phyloP scores from a whole-genome alignment of 2,113 vertebrate genomes.

The Onychostruthus taczanowskii region DNA sequence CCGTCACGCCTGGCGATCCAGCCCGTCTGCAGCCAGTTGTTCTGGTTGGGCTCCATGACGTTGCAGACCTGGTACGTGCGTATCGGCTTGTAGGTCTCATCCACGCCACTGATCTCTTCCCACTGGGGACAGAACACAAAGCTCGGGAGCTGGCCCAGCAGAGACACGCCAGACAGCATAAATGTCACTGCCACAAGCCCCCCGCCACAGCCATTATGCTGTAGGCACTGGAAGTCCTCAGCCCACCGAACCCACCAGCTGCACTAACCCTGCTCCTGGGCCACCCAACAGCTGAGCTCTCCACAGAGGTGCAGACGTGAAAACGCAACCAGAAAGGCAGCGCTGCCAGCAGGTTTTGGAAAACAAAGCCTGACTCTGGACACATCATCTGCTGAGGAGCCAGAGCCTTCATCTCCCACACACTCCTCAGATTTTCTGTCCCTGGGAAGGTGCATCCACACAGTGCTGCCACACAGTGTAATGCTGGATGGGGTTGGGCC shows the following conservation, averaged over 20 bases:
- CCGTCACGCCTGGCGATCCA: slow-evolving; percentile 87
- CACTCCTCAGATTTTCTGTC: accelerated
- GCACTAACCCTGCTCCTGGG: neutral
- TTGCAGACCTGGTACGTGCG: slow-evolving; percentile 97
- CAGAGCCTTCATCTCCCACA: neutral
- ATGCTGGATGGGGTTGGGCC: neutral
- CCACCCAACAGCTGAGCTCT: neutral
- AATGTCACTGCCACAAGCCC: neutral
- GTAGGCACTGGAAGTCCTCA: neutral
- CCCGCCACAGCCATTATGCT: neutral
- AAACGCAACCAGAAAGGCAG: neutral
- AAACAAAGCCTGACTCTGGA: neutral
- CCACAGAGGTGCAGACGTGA: neutral
- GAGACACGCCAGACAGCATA: neutral
- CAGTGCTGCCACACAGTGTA: neutral
- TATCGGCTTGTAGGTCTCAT: slow-evolving; percentile 91
- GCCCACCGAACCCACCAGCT: neutral
- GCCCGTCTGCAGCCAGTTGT: slow-evolving; percentile 97
- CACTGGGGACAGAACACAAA: slow-evolving; percentile 77
- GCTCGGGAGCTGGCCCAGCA: neutral
- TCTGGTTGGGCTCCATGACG: slow-evolving; percentile 94
- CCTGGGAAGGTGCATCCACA: neutral
- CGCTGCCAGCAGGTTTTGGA: neutral
- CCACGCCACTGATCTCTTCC: slow-evolving; percentile 97
- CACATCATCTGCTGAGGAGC: neutral